These are phyloP conservation scores for Drosophila prosaltans DNA, from an alignment of 1,140 invertebrate genomes.

Conservation along the genomic window DNA sequence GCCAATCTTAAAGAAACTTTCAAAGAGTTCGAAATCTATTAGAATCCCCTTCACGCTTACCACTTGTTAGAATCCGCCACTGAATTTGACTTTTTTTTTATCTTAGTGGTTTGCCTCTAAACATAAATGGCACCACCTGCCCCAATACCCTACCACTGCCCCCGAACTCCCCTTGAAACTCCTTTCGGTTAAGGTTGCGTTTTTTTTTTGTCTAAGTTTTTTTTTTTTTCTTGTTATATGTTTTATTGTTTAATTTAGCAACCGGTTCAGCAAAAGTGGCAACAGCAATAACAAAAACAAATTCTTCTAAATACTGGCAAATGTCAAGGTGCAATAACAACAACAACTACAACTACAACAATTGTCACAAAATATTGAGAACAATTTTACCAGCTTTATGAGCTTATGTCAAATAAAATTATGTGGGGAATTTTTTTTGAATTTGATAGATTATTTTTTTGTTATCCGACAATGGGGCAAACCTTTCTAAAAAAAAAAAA, in stretches of 20 bases:
- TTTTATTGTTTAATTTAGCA: constrained; percentile 61
- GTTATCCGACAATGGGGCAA: not conserved
- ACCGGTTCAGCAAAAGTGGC: constrained; percentile 65
- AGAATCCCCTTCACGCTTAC: too few species aligned
- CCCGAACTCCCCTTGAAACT: not conserved
- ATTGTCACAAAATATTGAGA: constrained; percentile 1
- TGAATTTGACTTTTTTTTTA: not conserved
- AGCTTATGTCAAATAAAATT: constrained; percentile 20
- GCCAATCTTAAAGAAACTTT: too few species aligned
- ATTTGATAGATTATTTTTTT: constrained; percentile 7
- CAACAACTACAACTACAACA: not conserved
- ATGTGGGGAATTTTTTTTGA: constrained; percentile 22
- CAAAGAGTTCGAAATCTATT: too few species aligned
- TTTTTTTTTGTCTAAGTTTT: constrained; percentile 18
- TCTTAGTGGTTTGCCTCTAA: constrained; percentile 41
- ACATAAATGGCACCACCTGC: constrained; percentile 29
- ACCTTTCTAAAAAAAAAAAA: constrained; percentile 7
- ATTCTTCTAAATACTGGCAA: constrained; percentile 44
- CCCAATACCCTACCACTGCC: constrained; percentile 19
- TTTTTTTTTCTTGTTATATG: constrained; percentile 33
- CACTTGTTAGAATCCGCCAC: not conserved
- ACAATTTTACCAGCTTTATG: constrained; percentile 3
- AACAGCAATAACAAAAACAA: constrained; percentile 22
- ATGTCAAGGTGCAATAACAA: constrained; percentile 19
- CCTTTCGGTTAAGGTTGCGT: constrained; percentile 18